These are phyloP conservation scores for Hypolimnas misippus DNA, from an alignment of 2,888 invertebrate species.

Conservation along the genomic window DNA sequence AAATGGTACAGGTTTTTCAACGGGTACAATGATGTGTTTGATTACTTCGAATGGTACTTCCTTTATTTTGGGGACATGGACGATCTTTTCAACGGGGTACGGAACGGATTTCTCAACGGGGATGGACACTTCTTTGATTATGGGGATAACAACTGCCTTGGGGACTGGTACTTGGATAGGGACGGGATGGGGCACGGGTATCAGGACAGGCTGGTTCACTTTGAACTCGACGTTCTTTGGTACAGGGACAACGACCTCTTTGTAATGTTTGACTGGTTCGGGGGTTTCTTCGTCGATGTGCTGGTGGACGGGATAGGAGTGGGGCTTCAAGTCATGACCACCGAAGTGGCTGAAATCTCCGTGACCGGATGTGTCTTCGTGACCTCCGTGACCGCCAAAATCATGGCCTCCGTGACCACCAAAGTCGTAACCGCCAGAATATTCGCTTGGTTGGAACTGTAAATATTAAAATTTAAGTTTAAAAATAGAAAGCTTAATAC, in stretches of 20 bases:
- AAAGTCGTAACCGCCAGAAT: conserved; percentile 57
- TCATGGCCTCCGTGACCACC: conserved; percentile 32
- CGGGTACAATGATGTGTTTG: conserved; percentile 87
- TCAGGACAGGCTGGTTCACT: conserved; percentile 81
- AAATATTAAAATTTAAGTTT: conserved; percentile 1
- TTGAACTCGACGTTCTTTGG: conserved; percentile 85
- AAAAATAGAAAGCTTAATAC: not conserved
- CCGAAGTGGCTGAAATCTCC: conserved; percentile 65
- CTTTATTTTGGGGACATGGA: conserved; percentile 87
- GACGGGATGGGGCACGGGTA: conserved; percentile 86
- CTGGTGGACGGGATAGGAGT: conserved; percentile 84
- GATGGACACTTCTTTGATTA: conserved; percentile 87
- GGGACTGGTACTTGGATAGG: conserved; percentile 88
- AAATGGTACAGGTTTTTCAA: conserved; percentile 87
- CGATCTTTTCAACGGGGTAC: conserved; percentile 86
- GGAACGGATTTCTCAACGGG: conserved; percentile 90
- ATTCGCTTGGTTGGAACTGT: conserved; percentile 73
- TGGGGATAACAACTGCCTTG: conserved; percentile 87
- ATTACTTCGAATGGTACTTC: conserved; percentile 88
- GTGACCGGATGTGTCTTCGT: conserved; percentile 47
- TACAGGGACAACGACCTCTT: conserved; percentile 86
- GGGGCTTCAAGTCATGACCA: conserved; percentile 65
- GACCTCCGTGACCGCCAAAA: conserved; percentile 23
- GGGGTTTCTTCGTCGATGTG: conserved; percentile 88
- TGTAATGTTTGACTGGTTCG: conserved; percentile 87